Base-by-base conservation (phyloP, 2,888 invertebrate species). In the Nebria brevicollis region DNA sequence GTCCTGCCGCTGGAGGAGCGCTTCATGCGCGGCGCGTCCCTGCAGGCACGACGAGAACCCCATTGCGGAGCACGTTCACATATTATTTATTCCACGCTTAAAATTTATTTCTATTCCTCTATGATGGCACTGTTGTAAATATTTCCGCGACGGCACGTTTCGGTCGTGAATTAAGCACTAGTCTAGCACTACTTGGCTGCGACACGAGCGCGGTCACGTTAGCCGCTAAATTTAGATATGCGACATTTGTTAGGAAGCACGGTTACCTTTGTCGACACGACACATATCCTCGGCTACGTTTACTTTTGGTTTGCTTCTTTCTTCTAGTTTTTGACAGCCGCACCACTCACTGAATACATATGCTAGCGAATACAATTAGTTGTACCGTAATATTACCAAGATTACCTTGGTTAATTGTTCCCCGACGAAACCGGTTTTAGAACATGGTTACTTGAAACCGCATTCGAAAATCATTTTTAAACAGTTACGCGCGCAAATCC, bases 21-120 rank as follows among this genome's bases (percentile, higher is more conserved):
- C 97, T 90, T 97, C 97, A 89, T 98, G 98, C 86, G 97, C 96
- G 85, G 94, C 93, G 87, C 95, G 94, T 85, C 96, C 96, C 90
- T 97, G 95, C 81, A 97, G 93, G 87, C 94, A 95, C 85, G 94
- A 93, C 84, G 97, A 96, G 90, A 97, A 97, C 85, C 97, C 95
- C 95, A 96, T 95, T 25, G 25, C 70, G 15, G n/a, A 70, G 11
- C 15, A 8, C 7, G 70, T 20, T 26, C 70, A 20, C 70, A 70
- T 34, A 26, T 3, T 25, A 11, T 25, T 34, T 25, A 65, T 66
- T 8, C 25, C 8, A 20, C 66, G 10, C 8, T 26, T 34, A 20
- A 15, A 70, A 8, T 0, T 20, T 26, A 25, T 26, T 70, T 25
- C 13, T 26, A 25, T 26, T n/a, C 15, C 15, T 13, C 66, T 20